Evolutionary conservation across 2,888 invertebrate genomes (phyloP).

Genomic region (Papilio elwesi): DNA sequence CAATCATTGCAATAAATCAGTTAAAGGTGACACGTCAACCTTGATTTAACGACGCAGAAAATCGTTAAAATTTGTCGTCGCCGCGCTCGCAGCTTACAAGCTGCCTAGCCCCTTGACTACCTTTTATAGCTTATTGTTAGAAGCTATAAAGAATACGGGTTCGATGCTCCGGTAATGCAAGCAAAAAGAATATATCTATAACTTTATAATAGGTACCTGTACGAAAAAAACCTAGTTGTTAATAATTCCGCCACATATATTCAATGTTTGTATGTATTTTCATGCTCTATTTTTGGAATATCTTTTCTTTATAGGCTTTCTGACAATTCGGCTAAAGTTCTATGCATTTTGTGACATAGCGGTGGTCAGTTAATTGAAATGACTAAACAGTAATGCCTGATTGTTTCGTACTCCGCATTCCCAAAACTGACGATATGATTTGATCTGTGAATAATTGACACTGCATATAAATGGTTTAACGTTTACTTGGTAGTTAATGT

Average conservation of each 20-base stretch:
- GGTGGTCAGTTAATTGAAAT: neutral
- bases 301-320: too few relatives aligned
- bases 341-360: neutral
- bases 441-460: too few relatives aligned
- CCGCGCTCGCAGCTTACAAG: slow-evolving; percentile 1
- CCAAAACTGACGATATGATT: neutral
- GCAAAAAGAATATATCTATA: neutral
- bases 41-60: neutral
- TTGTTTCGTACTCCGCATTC: neutral
- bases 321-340: too few relatives aligned
- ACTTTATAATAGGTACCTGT: neutral
- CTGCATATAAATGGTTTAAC: neutral
- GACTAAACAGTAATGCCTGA: neutral
- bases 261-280: too few relatives aligned
- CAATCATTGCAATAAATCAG: neutral
- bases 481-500: neutral
- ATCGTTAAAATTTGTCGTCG: slow-evolving; percentile 11
- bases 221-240: too few relatives aligned
- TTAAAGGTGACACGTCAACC: neutral
- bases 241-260: too few relatives aligned
- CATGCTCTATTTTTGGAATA: too few relatives aligned
- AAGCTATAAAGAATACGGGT: slow-evolving; percentile 62
- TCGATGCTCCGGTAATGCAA: slow-evolving; percentile 49
- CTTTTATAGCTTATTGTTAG: slow-evolving; percentile 67
- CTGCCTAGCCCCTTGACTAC: slow-evolving; percentile 52